Base-by-base conservation (phyloP, 2,113 vertebrate species). In the Lampris megalopsis region DNA sequence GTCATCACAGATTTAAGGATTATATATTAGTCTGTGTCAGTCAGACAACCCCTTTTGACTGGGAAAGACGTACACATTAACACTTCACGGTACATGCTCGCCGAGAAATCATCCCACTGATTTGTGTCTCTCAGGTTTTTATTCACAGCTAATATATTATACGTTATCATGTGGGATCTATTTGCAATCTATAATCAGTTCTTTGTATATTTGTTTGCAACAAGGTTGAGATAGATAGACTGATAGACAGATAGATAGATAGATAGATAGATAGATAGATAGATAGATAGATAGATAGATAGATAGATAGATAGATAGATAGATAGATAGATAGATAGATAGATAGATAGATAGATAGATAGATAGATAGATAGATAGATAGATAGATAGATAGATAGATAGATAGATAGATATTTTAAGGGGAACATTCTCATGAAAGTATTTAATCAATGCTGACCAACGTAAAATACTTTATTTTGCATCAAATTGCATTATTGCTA, bases 1-100 rank as follows among this genome's bases (percentile, higher is more conserved):
- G 85, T 91, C 82, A 89, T 84, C 61, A 75, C 73, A 83, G 82
- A 86, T 94, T 93, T 92, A 73, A 5, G 85, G 94, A 93, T 94
- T 93, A 93, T 81, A 84, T 63, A 52, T 86, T 73, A 90, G 67
- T 70, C 77, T 68, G 58, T 73, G 68, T 79, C 75, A 59, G 48
- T 63, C 63, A 66, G 70, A 80, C 70, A 70, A 40, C 37, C 59
- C 45, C 63, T 82, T 85, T 61, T 74, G 3, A 80, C 37, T 60
- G 42, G 45, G 48, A 42, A 7, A 11, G 1, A 52, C 35, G 9
- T 60, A 60, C 59, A 64, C 5, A 52, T 38, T 9, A 7, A 49
- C 45, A 64, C 8, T 47, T 10, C 47, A 73, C 38, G 41, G 37
- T 41, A 24, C 24, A 24, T 24, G 24, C 24, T 24, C 24, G 24